Base-by-base conservation (phyloP, 2,797 vertebrate genomes). In the Microctenopoma steveboyesi region DNA sequence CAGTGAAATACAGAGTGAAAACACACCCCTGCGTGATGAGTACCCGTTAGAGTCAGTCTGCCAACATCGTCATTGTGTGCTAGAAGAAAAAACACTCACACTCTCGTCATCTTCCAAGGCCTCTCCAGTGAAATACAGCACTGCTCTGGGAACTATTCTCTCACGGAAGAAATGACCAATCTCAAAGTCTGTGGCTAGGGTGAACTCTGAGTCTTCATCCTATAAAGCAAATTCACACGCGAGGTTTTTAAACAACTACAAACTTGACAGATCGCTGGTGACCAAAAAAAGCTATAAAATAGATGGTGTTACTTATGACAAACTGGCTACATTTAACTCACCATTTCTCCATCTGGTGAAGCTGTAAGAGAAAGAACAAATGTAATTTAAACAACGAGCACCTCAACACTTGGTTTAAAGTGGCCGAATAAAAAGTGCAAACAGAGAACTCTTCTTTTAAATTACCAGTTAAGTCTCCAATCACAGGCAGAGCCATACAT, bases 141-240 rank as follows among this genome's bases (percentile, higher is more conserved):
- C 96, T 0, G 97, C 98, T 83, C 96, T 93, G 13, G 98, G 97
- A 58, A 99, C 95, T 91, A 99, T 95, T 92, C 98, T 94, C 91
- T 99, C 98, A 69, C 97, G 96, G 91, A 99, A 99, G 87, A 98
- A 99, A 86, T 99, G 97, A 16, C 97, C 98, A 0, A 98, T 96
- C 90, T 99, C 97, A 89, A 99, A 99, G 91, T 98, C 98, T 71
- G 96, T 95, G 67, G 96, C 95, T 87, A 98, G 82, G 28, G 94
- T 96, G 86, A 97, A 96, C 79, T 99, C 98, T 0, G 95, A 95
- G 72, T 99, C 97, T 92, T 99, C 98, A 59, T 99, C 98, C 98
- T 99, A 69, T 4, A 78, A 63, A 12, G 62, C 39, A 54, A 11
- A 3, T 58, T 47, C 4, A 64, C 7, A 63, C 22, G 27, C 28